Evolutionary conservation across 2,888 invertebrate genomes (phyloP).

Genomic region (Mongoloraphidia duomilia): DNA sequence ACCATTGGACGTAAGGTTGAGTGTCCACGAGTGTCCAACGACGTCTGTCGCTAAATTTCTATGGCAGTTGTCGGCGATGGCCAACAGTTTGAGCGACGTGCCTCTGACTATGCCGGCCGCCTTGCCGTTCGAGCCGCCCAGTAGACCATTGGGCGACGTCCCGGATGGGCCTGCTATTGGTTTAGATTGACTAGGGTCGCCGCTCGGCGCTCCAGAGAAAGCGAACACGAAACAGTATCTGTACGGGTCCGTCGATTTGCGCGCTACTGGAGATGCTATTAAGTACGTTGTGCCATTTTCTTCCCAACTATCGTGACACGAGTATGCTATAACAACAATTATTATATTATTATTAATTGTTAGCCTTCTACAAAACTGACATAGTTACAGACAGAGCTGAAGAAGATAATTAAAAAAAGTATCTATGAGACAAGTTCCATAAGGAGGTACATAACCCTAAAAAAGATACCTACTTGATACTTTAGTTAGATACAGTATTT

Average conservation of each 20-base stretch:
- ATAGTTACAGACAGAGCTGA: neutral
- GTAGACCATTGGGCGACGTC: neutral
- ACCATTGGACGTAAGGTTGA: conserved; percentile 56
- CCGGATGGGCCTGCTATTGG: neutral
- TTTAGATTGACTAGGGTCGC: neutral
- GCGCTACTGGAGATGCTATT: conserved; percentile 45
- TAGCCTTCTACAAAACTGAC: neutral
- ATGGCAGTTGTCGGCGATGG: conserved; percentile 41
- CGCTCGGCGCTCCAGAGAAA: conserved; percentile 20
- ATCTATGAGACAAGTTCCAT: too few species aligned
- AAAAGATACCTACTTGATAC: too few species aligned
- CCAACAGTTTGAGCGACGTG: conserved; percentile 32
- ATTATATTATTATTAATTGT: neutral
- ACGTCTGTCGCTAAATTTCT: conserved; percentile 36
- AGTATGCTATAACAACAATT: conserved; percentile 41
- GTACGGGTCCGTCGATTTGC: conserved; percentile 34
- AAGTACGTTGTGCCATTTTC: conserved; percentile 48
- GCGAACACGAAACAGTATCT: conserved; percentile 50
- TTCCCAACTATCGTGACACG: conserved; percentile 61
- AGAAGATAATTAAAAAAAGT: too few species aligned
- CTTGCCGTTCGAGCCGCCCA: neutral
- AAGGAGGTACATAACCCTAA: too few species aligned
- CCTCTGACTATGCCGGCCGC: conserved; percentile 19
- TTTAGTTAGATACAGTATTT: too few species aligned
- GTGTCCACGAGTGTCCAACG: conserved; percentile 36